These are phyloP conservation scores for Chesias legatella DNA, from an alignment of 2,888 invertebrate species.

Conservation along the genomic window DNA sequence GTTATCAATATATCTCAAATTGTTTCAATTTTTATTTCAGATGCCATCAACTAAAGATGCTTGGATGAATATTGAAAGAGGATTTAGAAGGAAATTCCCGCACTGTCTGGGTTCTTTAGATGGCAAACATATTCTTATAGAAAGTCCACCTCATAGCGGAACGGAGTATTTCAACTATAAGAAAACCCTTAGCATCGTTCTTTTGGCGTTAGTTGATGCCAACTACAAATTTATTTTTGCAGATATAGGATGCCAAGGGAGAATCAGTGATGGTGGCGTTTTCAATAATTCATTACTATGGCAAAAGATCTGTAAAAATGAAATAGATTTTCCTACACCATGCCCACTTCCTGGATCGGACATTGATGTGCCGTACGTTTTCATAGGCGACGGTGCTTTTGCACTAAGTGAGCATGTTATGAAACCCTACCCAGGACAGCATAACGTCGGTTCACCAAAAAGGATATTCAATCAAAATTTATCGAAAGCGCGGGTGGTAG, in stretches of 20 bases:
- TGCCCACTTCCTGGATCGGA: constrained; percentile 30
- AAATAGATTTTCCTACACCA: constrained; percentile 30
- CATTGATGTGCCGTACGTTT: constrained; percentile 35
- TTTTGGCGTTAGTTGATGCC: constrained; percentile 39
- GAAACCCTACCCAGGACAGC: constrained; percentile 38
- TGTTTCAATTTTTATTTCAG: too few species aligned
- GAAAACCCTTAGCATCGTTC: constrained; percentile 26
- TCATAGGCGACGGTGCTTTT: constrained; percentile 39
- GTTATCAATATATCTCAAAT: too few species aligned
- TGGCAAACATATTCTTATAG: constrained; percentile 5
- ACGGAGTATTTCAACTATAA: constrained; percentile 1
- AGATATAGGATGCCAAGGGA: constrained; percentile 32
- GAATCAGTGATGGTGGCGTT: constrained; percentile 25
- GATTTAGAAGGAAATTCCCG: constrained; percentile 1
- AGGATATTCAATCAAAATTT: constrained; percentile 31
- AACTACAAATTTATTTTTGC: constrained; percentile 36
- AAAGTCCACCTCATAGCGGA: constrained; percentile 2
- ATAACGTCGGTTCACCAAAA: constrained; percentile 28
- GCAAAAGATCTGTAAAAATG: constrained; percentile 29
- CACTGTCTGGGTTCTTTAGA: constrained; percentile 2
- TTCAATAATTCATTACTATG: constrained; percentile 30
- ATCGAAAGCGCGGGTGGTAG: constrained; percentile 29
- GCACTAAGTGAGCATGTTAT: constrained; percentile 34
- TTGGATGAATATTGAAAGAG: too few species aligned
- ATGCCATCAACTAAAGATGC: too few species aligned